Evolutionary conservation across 2,888 invertebrate species (phyloP).

Genomic region (Tachina grossa): DNA sequence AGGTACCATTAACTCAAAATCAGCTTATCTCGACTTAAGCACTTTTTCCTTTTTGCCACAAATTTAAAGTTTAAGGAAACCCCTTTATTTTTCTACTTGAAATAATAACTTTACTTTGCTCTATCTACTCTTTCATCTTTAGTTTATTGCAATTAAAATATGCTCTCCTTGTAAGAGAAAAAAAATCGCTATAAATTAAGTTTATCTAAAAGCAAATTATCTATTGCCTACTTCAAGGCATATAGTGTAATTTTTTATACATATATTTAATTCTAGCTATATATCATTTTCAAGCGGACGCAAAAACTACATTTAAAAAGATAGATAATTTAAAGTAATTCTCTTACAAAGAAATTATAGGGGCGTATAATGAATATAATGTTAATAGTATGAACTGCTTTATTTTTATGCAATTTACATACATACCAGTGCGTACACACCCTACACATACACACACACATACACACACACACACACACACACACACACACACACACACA

Average conservation of each 20-base stretch:
- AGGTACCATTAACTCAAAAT: no score
- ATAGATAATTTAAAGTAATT: conserved; percentile 33
- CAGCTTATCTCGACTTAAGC: no score
- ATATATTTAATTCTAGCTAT: neutral
- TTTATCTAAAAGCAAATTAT: neutral
- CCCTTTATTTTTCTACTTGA: neutral
- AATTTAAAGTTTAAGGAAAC: no score
- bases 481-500: neutral
- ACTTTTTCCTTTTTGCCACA: no score
- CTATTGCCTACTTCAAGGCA: conserved; percentile 34
- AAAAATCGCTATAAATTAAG: conserved; percentile 18
- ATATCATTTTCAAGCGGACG: conserved; percentile 18
- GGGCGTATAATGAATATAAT: conserved; percentile 60
- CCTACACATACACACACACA: neutral
- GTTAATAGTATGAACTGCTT: conserved; percentile 42
- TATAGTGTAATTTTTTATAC: neutral
- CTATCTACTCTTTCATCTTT: neutral
- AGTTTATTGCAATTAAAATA: conserved; percentile 12
- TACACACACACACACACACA: neutral
- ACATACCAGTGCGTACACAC: neutral
- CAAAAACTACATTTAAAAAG: neutral
- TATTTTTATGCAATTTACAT: conserved; percentile 22
- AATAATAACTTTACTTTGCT: neutral
- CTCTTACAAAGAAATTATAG: conserved; percentile 31
- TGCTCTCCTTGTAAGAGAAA: neutral